Evolutionary conservation across 1,140 invertebrate species (phyloP).

Genomic region (Aphelenchoides fujianensis): DNA sequence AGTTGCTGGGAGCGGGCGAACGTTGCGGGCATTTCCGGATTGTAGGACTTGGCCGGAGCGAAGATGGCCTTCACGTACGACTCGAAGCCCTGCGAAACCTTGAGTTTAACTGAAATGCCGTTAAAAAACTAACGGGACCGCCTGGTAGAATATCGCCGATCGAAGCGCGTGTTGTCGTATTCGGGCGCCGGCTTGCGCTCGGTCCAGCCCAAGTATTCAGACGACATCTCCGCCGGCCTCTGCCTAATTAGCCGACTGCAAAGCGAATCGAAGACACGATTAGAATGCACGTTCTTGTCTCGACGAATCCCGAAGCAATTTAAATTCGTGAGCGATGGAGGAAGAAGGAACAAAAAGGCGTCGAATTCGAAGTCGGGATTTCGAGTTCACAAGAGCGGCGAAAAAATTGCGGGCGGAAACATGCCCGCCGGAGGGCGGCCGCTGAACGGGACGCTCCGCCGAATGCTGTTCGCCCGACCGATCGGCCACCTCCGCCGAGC

Average conservation of each 20-base stretch:
- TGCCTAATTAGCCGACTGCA: neutral
- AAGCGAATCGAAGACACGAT: no score
- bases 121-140: slow-evolving; percentile 23
- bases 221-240: slow-evolving; percentile 26
- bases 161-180: slow-evolving; percentile 25
- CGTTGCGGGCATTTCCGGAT: slow-evolving; percentile 20
- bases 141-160: slow-evolving; percentile 29
- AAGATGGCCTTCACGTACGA: slow-evolving; percentile 30
- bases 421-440: no score
- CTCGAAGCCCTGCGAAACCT: slow-evolving; percentile 19
- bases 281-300: neutral
- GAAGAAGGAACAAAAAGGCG: neutral
- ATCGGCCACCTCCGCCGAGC: no score
- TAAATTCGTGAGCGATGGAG: neutral
- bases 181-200: slow-evolving; percentile 32
- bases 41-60: neutral
- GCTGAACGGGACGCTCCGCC: no score
- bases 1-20: neutral
- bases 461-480: no score
- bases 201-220: slow-evolving; percentile 35
- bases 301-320: neutral
- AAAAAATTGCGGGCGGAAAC: no score
- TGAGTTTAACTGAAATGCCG: slow-evolving; percentile 1
- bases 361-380: no score
- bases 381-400: no score